Evolutionary conservation across 2,113 vertebrate genomes (phyloP).

Genomic region (Peromyscus polionotus): DNA sequence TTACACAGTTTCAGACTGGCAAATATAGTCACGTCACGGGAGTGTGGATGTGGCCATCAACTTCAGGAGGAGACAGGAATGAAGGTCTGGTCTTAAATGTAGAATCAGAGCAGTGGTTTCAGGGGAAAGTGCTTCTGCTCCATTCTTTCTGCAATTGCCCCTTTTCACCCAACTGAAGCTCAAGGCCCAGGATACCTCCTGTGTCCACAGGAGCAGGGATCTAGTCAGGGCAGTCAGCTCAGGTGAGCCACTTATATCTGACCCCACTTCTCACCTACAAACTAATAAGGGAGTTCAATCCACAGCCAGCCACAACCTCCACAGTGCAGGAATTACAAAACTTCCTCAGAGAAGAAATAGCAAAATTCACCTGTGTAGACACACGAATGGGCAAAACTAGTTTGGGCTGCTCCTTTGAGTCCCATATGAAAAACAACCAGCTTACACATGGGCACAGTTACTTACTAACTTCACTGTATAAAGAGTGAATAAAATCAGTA

Average conservation of each 20-base stretch:
- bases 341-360: background rate
- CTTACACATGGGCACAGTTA: background rate
- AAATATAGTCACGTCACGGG: background rate
- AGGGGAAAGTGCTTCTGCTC: background rate
- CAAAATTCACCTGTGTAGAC: background rate
- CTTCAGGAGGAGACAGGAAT: background rate
- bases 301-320: too few species aligned
- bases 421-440: background rate
- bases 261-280: accelerated
- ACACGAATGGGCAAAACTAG: background rate
- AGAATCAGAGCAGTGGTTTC: background rate
- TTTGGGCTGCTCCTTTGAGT: background rate
- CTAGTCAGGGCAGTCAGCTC: background rate
- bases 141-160: background rate
- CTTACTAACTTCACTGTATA: background rate
- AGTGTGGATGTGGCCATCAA: background rate
- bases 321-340: background rate
- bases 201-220: accelerated
- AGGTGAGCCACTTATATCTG: background rate
- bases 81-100: background rate
- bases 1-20: background rate
- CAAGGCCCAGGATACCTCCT: background rate
- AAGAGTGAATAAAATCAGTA: background rate
- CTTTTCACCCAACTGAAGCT: background rate
- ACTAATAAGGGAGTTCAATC: background rate